phyloP scores from a whole-genome alignment of 1,140 invertebrate species.

The Eriosoma lanigerum region DNA sequence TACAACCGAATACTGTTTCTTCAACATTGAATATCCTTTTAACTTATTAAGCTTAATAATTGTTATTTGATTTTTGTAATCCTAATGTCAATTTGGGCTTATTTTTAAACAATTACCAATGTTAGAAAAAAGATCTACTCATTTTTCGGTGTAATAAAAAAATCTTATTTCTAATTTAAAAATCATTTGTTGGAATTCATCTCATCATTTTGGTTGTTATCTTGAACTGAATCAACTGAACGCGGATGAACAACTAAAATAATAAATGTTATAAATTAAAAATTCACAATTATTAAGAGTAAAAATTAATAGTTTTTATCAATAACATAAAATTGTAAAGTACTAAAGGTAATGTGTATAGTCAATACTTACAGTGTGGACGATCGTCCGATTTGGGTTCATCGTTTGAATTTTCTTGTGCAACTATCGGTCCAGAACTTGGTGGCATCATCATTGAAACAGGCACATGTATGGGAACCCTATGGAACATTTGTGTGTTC shows the following conservation, averaged over 20 bases:
- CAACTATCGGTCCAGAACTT: background rate
- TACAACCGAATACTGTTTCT: conserved; percentile 8
- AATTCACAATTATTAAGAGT: background rate
- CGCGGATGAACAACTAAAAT: conserved; percentile 40
- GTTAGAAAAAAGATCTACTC: background rate
- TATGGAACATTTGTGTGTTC: conserved; percentile 53
- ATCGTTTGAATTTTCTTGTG: conserved; percentile 28
- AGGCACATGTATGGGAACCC: conserved; percentile 53
- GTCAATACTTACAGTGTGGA: conserved; percentile 56
- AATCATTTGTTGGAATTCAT: conserved; percentile 21
- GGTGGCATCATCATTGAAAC: conserved; percentile 23
- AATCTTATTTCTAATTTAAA: background rate
- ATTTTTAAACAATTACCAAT: conserved; percentile 4
- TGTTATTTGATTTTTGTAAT: conserved; percentile 47
- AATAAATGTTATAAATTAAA: background rate
- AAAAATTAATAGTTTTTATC: background rate
- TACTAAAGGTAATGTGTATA: background rate
- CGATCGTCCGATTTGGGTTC: conserved; percentile 52
- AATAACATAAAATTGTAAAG: background rate
- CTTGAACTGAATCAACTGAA: conserved; percentile 26
- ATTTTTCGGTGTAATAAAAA: conserved; percentile 18
- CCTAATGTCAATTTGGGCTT: conserved; percentile 29
- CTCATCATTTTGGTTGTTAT: conserved; percentile 9
- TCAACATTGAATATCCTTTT: conserved; percentile 9
- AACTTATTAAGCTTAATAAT: conserved; percentile 30